Evolutionary conservation across 2,888 invertebrate species (phyloP).

Genomic region (Drosophila infuscata): DNA sequence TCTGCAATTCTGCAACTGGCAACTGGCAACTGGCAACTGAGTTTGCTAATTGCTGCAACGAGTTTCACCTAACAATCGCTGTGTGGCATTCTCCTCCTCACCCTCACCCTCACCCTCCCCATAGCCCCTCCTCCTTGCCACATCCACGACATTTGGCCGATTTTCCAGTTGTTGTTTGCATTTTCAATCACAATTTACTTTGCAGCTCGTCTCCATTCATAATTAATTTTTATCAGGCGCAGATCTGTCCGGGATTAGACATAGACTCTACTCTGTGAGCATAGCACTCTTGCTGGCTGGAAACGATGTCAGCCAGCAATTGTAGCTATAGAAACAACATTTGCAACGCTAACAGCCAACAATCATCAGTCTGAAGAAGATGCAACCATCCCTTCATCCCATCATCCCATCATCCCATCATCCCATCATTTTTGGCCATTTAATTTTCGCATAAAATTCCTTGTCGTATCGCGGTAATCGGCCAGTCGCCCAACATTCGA

Average conservation of each 20-base stretch:
- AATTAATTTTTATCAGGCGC: conserved; percentile 70
- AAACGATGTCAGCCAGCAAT: conserved; percentile 64
- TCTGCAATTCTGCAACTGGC: conserved; percentile 14
- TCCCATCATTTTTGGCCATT: conserved; percentile 63
- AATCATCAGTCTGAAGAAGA: conserved; percentile 1
- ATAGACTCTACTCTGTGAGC: conserved; percentile 32
- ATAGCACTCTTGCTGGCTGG: conserved; percentile 35
- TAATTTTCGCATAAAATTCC: conserved; percentile 77
- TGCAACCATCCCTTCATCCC: conserved; percentile 27
- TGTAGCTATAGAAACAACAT: neutral
- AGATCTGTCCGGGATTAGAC: conserved; percentile 71
- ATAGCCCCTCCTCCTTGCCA: neutral
- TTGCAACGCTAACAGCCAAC: neutral
- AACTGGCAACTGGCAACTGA: conserved; percentile 19
- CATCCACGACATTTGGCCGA: conserved; percentile 55
- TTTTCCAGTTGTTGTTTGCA: conserved; percentile 73
- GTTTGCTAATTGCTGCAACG: conserved; percentile 69
- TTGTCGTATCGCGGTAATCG: conserved; percentile 70
- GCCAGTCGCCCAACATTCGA: conserved; percentile 9
- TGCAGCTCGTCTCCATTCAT: conserved; percentile 57
- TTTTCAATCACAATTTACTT: conserved; percentile 67
- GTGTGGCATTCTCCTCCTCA: conserved; percentile 28
- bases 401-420: neutral
- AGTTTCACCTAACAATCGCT: conserved; percentile 68
- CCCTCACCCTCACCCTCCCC: neutral